Conservation (phyloP, 1,140 invertebrate species). For the Oryzaephilus surinamensis region DNA sequence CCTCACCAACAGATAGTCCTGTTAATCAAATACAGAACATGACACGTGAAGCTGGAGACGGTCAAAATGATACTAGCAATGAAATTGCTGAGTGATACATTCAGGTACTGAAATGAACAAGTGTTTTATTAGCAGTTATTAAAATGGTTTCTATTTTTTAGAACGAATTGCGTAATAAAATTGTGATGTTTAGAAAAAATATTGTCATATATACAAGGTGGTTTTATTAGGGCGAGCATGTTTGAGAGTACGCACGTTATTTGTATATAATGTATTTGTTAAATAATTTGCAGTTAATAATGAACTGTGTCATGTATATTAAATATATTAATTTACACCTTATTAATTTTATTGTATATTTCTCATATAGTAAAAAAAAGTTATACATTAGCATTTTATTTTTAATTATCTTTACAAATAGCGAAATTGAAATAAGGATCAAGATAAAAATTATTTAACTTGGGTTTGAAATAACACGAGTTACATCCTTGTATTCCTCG, state of each 20-base stretch:
- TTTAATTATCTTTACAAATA: too few species aligned
- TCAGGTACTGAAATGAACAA: constrained; percentile 4
- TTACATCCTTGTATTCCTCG: too few species aligned
- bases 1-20: constrained; percentile 17
- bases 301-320: constrained; percentile 25
- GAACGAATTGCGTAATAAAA: constrained; percentile 1
- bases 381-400: too few species aligned
- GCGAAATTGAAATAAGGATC: too few species aligned
- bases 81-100: constrained; percentile 26
- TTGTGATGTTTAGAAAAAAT: constrained; percentile 1
- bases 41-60: constrained; percentile 47
- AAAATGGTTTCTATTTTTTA: constrained; percentile 1
- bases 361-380: constrained; percentile 20
- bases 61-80: constrained; percentile 41
- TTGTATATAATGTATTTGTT: constrained; percentile 30
- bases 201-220: background rate
- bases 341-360: constrained; percentile 30
- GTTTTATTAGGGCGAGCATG: constrained; percentile 7
- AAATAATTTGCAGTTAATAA: background rate
- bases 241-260: constrained; percentile 16
- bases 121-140: background rate
- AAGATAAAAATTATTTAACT: too few species aligned
- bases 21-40: constrained; percentile 41
- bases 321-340: constrained; percentile 27
- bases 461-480: too few species aligned